Base-by-base conservation (phyloP, 2,113 vertebrate species). In the Delphinus delphis region DNA sequence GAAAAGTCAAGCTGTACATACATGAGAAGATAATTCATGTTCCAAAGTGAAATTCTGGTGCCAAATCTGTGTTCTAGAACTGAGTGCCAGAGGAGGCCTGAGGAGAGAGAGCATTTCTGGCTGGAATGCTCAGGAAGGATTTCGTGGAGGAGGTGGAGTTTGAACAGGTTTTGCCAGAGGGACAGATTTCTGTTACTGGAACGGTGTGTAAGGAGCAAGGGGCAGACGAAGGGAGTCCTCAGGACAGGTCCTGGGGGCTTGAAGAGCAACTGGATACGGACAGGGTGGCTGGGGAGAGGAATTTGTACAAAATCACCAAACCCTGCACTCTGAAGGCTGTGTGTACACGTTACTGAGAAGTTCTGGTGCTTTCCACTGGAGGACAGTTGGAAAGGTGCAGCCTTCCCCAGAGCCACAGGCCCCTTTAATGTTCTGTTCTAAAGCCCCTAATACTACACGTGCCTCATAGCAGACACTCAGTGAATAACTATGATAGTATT, bases 1-100 rank as follows among this genome's bases (percentile, higher is more conserved):
- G 82, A 79, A 71, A 87, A 83, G 65, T 73, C 50, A 70, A 88
- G 53, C 70, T 76, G 1, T 85, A 58, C 84, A 44, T 62, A 68
- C 10, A 31, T 55, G 83, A 92, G 85, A 70, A 97, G 83, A 58
- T 41, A 82, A 58, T 50, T 63, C 31, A 14, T 98, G 74, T 77
- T 74, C 65, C 74, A 79, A 14, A 83, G 77, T 74, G 38, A 81
- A 94, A 80, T 76, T 67, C 4, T 65, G 53, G 23, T 73, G 81
- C 17, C 12, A 26, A 38, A 41, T 47, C 8, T 63, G 5, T n/a
- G 62, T 21, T 31, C 0, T 36, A 86, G 60, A 80, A 70, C 47
- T 21, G 23, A 58, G 17, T 67, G 12, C 65, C 3, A 18, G 20
- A 70, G 50, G 41, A 62, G 25, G 6, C 44, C 12, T 58, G 10